These are phyloP conservation scores for Drosophila novamexicana DNA, from an alignment of 1,140 invertebrate genomes.

Conservation along the genomic window DNA sequence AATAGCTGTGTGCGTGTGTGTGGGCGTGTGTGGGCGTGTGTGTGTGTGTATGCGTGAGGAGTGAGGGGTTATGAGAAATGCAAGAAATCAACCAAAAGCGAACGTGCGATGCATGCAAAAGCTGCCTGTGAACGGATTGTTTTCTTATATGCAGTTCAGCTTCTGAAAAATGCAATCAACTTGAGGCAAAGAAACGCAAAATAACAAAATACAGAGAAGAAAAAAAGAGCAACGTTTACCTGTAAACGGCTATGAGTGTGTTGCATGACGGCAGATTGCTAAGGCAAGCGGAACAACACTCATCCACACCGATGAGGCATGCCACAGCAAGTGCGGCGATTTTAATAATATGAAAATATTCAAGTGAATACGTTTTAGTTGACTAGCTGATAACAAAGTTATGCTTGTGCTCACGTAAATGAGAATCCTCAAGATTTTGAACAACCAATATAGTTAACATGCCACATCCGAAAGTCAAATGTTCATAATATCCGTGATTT, in stretches of 20 bases:
- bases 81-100: slow-evolving; percentile 80
- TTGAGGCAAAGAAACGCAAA: slow-evolving; percentile 60
- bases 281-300: slow-evolving; percentile 64
- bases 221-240: slow-evolving; percentile 39
- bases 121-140: slow-evolving; percentile 65
- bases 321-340: slow-evolving; percentile 21
- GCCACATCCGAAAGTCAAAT: no score
- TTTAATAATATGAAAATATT: slow-evolving; percentile 50
- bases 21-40: not conserved
- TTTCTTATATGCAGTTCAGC: slow-evolving; percentile 64
- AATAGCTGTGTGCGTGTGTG: not conserved
- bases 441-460: no score
- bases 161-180: slow-evolving; percentile 79
- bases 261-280: slow-evolving; percentile 48
- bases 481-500: no score
- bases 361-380: slow-evolving; percentile 47
- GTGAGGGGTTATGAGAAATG: slow-evolving; percentile 68
- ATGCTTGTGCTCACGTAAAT: slow-evolving; percentile 37
- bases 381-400: slow-evolving; percentile 39
- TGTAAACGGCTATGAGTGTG: slow-evolving; percentile 58
- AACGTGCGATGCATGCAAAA: slow-evolving; percentile 81
- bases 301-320: slow-evolving; percentile 38
- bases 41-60: not conserved
- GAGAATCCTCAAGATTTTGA: slow-evolving; percentile 1
- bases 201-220: not conserved